These are phyloP conservation scores for Cyanoderma ruficeps DNA, from an alignment of 2,113 vertebrate genomes.

Conservation along the genomic window DNA sequence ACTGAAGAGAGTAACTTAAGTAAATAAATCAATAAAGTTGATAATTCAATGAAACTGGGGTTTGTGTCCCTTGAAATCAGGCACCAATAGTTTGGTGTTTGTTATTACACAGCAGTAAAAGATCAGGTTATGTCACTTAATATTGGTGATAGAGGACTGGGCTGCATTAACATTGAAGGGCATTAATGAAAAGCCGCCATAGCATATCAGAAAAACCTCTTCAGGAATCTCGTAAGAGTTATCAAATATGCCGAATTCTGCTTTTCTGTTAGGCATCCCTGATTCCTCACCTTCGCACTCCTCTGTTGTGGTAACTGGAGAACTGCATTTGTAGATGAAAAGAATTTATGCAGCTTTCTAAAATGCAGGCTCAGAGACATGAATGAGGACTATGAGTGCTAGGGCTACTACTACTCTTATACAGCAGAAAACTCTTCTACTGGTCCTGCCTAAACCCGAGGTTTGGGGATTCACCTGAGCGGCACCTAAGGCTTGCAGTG, in stretches of 20 bases:
- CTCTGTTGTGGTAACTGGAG: background rate
- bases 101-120: background rate
- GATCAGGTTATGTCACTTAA: background rate
- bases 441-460: background rate
- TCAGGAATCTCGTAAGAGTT: background rate
- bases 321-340: background rate
- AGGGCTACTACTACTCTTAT: background rate
- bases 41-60: background rate
- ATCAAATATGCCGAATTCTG: background rate
- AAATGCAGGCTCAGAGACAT: accelerated
- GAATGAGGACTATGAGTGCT: accelerated
- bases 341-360: background rate
- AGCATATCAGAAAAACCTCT: background rate
- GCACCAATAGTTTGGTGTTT: background rate
- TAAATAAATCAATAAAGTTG: background rate
- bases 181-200: background rate
- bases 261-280: background rate
- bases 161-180: background rate
- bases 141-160: background rate
- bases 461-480: background rate
- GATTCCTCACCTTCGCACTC: background rate
- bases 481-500: accelerated
- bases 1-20: accelerated
- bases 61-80: background rate
- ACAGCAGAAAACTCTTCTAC: background rate